Percentiles rank a stretch among this genome's conserved stretches.
Evolutionary conservation across 2,113 vertebrate genomes (phyloP).

Genomic region (Myrmecobius fasciatus): DNA sequence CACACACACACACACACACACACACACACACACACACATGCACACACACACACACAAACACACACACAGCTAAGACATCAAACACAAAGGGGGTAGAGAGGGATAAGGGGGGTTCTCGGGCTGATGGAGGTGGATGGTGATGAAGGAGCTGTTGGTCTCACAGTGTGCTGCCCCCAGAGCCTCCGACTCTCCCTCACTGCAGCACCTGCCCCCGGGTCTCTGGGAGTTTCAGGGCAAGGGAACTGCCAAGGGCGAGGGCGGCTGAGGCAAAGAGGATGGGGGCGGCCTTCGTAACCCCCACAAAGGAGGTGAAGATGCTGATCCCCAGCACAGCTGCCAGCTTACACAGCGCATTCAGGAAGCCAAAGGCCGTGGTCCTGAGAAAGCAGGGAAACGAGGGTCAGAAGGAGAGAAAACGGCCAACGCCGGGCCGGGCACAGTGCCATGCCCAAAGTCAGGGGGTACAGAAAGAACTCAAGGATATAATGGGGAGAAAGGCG

Average conservation of each 20-base stretch:
- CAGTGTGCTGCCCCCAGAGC: conserved; percentile 64
- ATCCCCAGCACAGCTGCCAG: conserved; percentile 95
- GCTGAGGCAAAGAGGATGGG: conserved; percentile 95
- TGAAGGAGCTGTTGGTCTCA: conserved; percentile 61
- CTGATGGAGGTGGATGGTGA: conserved; percentile 35
- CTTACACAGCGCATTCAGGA: conserved; percentile 96
- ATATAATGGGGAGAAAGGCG: not conserved
- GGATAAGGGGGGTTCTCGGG: not conserved
- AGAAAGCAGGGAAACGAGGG: not conserved
- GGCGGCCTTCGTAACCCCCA: conserved; percentile 95
- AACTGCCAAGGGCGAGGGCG: conserved; percentile 93
- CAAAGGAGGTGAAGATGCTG: conserved; percentile 97
- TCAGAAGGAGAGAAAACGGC: not conserved
- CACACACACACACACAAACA: conserved; percentile 38
- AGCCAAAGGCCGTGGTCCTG: conserved; percentile 96
- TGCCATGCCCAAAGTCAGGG: not conserved
- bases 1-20: conserved; percentile 35
- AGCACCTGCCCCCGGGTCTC: conserved; percentile 96
- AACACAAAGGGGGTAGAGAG: not conserved
- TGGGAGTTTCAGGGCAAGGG: conserved; percentile 93
- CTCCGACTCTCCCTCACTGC: conserved; percentile 86
- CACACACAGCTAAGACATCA: conserved; percentile 67
- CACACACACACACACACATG: conserved; percentile 40
- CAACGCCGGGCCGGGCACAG: too few species aligned
- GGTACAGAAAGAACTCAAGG: not conserved